Evolutionary conservation across 1,140 invertebrate species (phyloP).

Genomic region (Drosophila takahashii): DNA sequence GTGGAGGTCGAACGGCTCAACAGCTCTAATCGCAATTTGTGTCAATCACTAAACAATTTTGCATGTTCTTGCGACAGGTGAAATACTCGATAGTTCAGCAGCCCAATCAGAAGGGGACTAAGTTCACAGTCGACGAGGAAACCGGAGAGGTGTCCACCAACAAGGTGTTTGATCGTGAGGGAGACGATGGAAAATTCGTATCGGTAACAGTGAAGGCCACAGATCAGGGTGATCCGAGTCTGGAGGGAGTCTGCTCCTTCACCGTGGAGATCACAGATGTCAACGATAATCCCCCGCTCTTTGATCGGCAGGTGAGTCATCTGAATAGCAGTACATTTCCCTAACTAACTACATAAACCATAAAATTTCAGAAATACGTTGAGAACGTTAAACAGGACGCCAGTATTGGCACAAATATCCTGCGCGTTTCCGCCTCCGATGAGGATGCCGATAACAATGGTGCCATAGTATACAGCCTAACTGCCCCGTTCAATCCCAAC

Average conservation of each 20-base stretch:
- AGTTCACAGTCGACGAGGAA: constrained; percentile 97
- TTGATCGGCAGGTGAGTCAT: constrained; percentile 93
- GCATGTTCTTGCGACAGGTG: constrained; percentile 84
- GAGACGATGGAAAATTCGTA: constrained; percentile 97
- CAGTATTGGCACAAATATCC: constrained; percentile 96
- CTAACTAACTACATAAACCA: constrained; percentile 21
- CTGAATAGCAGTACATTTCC: not conserved
- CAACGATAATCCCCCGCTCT: constrained; percentile 96
- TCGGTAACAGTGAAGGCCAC: constrained; percentile 98
- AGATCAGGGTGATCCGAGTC: constrained; percentile 97
- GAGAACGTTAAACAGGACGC: constrained; percentile 99
- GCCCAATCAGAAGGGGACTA: constrained; percentile 97
- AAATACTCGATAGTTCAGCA: constrained; percentile 98
- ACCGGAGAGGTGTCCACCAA: constrained; percentile 97
- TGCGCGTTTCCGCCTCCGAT: constrained; percentile 96
- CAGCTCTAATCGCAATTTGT: constrained; percentile 47
- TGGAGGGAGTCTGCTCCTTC: constrained; percentile 97
- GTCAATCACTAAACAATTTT: constrained; percentile 69
- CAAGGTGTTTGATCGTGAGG: constrained; percentile 97
- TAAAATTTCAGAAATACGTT: constrained; percentile 92
- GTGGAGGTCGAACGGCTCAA: constrained; percentile 41
- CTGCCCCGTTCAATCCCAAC: constrained; percentile 92
- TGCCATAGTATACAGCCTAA: constrained; percentile 95
- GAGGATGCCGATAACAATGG: constrained; percentile 98
- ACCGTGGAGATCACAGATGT: constrained; percentile 98